Evolutionary conservation across 2,113 vertebrate genomes (phyloP).

Genomic region (Dromiciops gliroides): DNA sequence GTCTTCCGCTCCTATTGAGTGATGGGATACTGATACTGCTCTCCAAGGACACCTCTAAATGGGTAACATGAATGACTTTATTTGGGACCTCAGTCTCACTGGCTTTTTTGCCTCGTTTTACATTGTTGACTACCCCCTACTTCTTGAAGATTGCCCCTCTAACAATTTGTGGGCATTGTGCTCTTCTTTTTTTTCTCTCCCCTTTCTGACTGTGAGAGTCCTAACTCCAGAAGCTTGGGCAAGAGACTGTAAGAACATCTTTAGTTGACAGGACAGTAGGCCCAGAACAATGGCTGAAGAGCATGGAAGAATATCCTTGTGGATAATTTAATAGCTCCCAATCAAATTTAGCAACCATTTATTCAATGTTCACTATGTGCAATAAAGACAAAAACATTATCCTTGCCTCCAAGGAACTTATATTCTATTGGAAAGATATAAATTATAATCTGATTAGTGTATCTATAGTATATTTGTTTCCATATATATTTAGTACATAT

Average conservation of each 20-base stretch:
- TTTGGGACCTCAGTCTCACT: not conserved
- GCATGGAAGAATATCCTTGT: not conserved
- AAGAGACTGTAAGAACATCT: not conserved
- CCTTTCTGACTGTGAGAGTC: not conserved
- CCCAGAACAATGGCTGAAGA: not conserved
- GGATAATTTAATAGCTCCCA: not conserved
- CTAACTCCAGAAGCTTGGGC: not conserved
- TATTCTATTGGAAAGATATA: not conserved
- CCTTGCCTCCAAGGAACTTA: not conserved
- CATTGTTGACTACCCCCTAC: not conserved
- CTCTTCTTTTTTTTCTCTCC: not conserved
- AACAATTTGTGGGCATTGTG: not conserved
- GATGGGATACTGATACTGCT: not conserved
- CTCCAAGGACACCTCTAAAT: not conserved
- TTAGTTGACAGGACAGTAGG: not conserved
- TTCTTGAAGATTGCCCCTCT: not conserved
- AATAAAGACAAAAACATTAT: not conserved
- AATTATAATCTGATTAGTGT: not conserved
- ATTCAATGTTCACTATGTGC: not conserved
- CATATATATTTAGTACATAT: not conserved
- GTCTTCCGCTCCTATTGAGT: not conserved
- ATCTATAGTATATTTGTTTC: not conserved
- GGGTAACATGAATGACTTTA: not conserved
- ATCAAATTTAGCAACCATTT: not conserved
- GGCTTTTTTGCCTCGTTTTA: not conserved